phyloP scores from a whole-genome alignment of 2,113 vertebrate species.

The Syrrhaptes paradoxus region DNA sequence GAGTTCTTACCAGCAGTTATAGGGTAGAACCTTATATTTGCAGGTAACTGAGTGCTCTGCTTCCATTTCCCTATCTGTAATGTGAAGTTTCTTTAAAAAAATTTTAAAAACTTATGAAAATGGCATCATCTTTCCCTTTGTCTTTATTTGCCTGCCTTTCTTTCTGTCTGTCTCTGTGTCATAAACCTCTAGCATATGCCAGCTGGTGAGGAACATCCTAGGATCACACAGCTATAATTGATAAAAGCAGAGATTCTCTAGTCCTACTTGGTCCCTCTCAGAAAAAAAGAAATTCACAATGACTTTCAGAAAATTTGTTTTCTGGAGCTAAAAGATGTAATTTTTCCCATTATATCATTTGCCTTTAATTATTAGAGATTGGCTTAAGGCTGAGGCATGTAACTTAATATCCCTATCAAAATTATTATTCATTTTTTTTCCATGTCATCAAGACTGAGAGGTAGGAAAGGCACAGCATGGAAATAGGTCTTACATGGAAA shows the following conservation, averaged over 20 bases:
- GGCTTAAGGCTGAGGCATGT: background rate
- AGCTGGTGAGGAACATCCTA: background rate
- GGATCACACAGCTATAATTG: fast-evolving
- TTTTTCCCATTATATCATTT: background rate
- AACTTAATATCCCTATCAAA: background rate
- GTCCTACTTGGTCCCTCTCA: background rate
- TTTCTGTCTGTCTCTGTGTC: background rate
- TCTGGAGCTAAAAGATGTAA: background rate
- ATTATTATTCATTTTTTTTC: background rate
- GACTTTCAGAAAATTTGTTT: background rate
- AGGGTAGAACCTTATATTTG: background rate
- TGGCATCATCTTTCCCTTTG: background rate
- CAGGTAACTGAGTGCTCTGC: background rate
- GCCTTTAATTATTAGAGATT: background rate
- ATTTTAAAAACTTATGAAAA: background rate
- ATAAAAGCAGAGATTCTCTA: background rate
- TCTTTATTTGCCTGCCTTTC: background rate
- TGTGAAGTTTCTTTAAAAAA: background rate
- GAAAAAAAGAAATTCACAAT: background rate
- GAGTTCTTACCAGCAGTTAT: background rate
- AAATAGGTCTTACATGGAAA: background rate
- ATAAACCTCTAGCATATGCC: background rate
- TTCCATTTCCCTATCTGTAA: background rate
- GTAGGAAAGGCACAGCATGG: background rate
- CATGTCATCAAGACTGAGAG: background rate